These are phyloP conservation scores for Phymanthus crucifer DNA, from an alignment of 92 coral and sea anemone species.

Conservation along the genomic window DNA sequence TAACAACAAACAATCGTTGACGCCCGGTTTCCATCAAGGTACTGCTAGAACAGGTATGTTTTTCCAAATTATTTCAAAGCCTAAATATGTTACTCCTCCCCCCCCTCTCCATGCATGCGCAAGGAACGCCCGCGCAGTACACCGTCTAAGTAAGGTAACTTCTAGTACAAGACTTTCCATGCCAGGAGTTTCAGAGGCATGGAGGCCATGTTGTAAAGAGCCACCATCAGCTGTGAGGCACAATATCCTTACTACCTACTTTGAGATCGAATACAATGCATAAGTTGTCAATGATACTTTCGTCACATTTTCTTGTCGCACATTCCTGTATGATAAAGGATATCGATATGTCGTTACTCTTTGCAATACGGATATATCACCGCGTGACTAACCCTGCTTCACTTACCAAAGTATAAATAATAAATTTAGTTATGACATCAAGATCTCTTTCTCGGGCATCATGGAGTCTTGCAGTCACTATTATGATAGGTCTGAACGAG, in stretches of 20 bases:
- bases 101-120: too few relatives aligned
- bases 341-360: background rate
- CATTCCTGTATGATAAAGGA: slow-evolving; percentile 57
- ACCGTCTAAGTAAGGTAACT: too few relatives aligned
- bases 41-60: too few relatives aligned
- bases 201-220: too few relatives aligned
- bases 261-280: slow-evolving; percentile 92
- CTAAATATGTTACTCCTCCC: too few relatives aligned
- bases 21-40: too few relatives aligned
- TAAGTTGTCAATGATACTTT: slow-evolving; percentile 88
- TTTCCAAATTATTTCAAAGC: too few relatives aligned
- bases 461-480: slow-evolving; percentile 85
- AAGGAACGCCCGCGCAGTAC: too few relatives aligned
- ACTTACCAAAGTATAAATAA: slow-evolving; percentile 85
- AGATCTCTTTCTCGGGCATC: slow-evolving; percentile 89
- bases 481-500: slow-evolving; percentile 69
- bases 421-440: slow-evolving; percentile 81
- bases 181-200: too few relatives aligned
- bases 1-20: background rate
- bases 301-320: slow-evolving; percentile 87
- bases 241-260: slow-evolving; percentile 36
- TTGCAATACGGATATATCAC: background rate
- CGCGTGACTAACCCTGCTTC: too few relatives aligned
- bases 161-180: too few relatives aligned
- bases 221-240: too few relatives aligned